Conservation (phyloP, 2,113 vertebrate species). For the Notarius quadriscutis region DNA sequence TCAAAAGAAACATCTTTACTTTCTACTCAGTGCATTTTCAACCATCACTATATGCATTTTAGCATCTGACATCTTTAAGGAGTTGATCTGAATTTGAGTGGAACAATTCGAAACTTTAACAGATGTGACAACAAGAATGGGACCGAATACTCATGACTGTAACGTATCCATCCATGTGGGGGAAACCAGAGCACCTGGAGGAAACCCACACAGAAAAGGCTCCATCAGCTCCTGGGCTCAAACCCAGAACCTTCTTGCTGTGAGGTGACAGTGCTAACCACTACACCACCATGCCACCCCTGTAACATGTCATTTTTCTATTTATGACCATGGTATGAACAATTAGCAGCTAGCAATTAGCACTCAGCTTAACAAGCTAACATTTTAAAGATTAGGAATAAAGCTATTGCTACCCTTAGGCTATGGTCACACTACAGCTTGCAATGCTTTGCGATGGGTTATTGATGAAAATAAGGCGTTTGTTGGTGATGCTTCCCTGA, state of each 20-base stretch:
- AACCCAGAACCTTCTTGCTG: no score
- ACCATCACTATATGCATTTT: neutral
- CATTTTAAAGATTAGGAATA: neutral
- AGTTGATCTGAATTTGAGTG: neutral
- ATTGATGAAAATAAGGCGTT: no score
- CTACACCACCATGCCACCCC: no score
- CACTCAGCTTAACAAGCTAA: neutral
- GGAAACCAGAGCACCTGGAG: no score
- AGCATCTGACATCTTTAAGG: neutral
- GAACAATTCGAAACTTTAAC: neutral
- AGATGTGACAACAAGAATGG: neutral
- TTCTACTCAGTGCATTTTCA: neutral
- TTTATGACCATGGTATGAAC: neutral
- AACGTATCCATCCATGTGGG: neutral
- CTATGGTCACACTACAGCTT: no score
- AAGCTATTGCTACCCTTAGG: no score
- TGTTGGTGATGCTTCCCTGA: no score
- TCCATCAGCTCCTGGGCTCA: no score
- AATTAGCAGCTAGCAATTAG: neutral
- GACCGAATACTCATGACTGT: neutral
- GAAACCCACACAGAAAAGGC: no score
- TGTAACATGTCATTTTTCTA: no score
- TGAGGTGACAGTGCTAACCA: no score
- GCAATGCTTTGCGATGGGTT: no score
- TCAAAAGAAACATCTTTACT: neutral